Base-by-base conservation (phyloP, 1,140 invertebrate genomes). In the Panagrolaimus sp. region DNA sequence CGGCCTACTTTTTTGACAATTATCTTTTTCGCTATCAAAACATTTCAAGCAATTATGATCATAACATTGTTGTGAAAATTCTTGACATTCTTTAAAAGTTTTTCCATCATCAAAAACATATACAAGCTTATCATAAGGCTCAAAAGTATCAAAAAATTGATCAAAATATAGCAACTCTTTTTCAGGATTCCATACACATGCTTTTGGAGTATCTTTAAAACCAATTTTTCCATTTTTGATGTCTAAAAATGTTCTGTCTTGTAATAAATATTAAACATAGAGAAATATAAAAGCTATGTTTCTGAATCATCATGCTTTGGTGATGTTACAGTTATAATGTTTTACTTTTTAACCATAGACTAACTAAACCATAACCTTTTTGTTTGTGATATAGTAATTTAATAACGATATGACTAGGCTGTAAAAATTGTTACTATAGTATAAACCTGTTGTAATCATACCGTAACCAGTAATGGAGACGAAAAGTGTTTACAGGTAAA, bases 141-240 rank as follows among this genome's bases (percentile, higher is more conserved):
- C 47, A 3, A 23, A 14, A 38, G 31, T 7, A 38, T 38, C 31
- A 38, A 38, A 25, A 20, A 16, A 57, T 25, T 27, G 20, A 57
- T 57, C 27, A 20, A 57, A 16, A 8, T 2, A 57, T 20, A 27
- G 9, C 3, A 11, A 57, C 4, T 25, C 13, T 57, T 23, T 57
- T 23, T 27, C 1, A 57, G 5, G 8, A n/a, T 4, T 23, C 8
- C n/a, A 57, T 2, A 27, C 51, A 5, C 51, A 57, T 11, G 27
- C 9, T 11, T 57, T 4, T 1, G 51, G 51, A 5, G 9, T 23
- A 20, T 20, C 20, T 16, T 57, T 57, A 27, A 57, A 23, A 16
- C 51, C 51, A 16, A 57, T 57, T 13, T 4, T 16, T 11, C 51
- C 51, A 20, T 57, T 13, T 57, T 57, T 57, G 51, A 57, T 57